Evolutionary conservation across 2,888 invertebrate genomes (phyloP), one percentile per base, ranked within the genome.

Genomic region (Cataglyphis livida): DNA sequence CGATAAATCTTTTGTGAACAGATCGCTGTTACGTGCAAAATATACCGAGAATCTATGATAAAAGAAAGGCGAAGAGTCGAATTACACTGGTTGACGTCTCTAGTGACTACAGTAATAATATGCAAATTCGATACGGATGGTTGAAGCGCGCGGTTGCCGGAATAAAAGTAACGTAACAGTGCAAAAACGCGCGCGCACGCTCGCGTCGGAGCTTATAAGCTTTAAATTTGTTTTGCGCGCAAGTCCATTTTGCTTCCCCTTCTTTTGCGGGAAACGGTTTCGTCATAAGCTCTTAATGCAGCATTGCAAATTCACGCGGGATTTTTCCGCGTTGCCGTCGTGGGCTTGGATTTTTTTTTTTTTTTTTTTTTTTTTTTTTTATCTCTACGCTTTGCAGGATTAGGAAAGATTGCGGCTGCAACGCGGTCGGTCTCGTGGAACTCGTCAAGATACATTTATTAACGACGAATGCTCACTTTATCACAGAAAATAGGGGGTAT

Each of bases 261-360:
- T 54, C 75, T 44, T 82, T 62, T 64, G 65, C 78, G 48, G 65
- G 54, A 73, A 73, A 73, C 71, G n/a, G 76, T 62, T 74, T 44
- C 65, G 82, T 86, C 76, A 85, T 84, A 88, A 88, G 86, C 88
- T 81, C 81, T 84, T 87, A 88, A 88, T 84, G 65, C 84, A 82
- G 76, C 74, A 85, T 88, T 88, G 83, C 84, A 86, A 88, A 88
- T 88, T 88, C 81, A 85, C 84, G 82, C 75, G 62, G 75, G 84
- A 84, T 84, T 87, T 88, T 87, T 85, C 62, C 74, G 38, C 54
- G 73, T 44, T 75, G 57, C 74, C 62, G 68, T 74, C 76, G 48
- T n/a, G 76, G 65, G 68, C 73, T 84, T 61, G 73, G 35, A 38
- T 66, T 64, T 81, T 82, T 32, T 32, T 32, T 32, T 32, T 32